Percentiles rank a stretch among this genome's conserved stretches.
Conservation (phyloP, 2,797 vertebrate species). For the Cuculus canorus region DNA sequence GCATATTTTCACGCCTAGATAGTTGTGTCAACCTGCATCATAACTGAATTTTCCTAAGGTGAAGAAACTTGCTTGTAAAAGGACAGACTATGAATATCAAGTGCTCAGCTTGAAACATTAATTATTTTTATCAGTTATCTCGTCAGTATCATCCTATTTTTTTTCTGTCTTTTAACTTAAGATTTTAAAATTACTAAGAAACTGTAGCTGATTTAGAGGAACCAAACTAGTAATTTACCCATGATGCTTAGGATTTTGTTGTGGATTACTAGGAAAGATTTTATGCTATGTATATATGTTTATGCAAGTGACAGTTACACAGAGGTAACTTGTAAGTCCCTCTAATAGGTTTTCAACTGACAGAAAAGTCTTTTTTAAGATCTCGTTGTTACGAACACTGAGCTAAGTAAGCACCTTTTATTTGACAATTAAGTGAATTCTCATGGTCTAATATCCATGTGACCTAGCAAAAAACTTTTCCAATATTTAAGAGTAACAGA, state of each 20-base stretch:
- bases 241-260: background rate
- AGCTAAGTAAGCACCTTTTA: background rate
- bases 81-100: background rate
- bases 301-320: background rate
- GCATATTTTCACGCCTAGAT: background rate
- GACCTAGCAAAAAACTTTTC: background rate
- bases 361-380: background rate
- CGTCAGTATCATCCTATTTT: background rate
- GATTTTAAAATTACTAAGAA: background rate
- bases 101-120: background rate
- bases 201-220: background rate
- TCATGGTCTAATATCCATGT: background rate
- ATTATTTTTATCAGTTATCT: background rate
- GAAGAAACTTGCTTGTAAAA: background rate
- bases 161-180: background rate
- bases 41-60: background rate
- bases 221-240: background rate
- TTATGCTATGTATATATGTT: background rate
- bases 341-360: background rate
- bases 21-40: background rate
- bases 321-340: background rate
- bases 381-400: background rate
- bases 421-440: background rate
- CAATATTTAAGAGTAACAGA: background rate
- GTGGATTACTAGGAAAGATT: background rate